Base-by-base conservation (phyloP, 2,888 invertebrate species). In the Alsophila aescularia region DNA sequence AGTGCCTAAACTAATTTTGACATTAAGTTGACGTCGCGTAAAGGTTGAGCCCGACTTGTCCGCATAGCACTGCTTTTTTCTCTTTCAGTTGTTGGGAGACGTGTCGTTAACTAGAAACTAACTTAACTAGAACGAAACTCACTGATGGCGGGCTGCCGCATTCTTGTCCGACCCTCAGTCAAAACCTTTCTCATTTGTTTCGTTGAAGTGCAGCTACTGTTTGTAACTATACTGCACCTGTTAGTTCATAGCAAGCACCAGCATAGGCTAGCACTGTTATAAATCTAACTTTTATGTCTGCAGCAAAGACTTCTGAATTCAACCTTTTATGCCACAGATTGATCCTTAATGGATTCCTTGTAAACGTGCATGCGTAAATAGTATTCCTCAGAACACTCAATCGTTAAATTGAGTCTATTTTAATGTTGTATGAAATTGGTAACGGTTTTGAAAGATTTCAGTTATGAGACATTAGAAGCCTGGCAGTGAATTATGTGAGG, bases 201-300 rank as follows among this genome's bases (percentile, higher is more conserved):
- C 8, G 29, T 34, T n/a, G 12, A 27, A 34, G 13, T 16, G 5
- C 2, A 31, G 32, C 32, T 45, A 47, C 47, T 48, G 44, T 39
- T 24, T 21, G 13, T 21, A n/a, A 42, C 6, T 44, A 8, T 34
- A 43, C 5, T 35, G 18, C 16, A 31, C 29, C 14, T 16, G 27
- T 13, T 34, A 52, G 21, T 50, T 16, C 35, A 35, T 69, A 58
- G 68, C 66, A 56, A 62, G 52, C 48, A 21, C 60, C 58, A 59
- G 62, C 57, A 27, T 58, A 61, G 67, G 63, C 70, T 71, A 69
- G 72, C 62, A 58, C 62, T 34, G 67, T 59, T 58, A 79, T 83
- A 82, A 83, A 83, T 82, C 75, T 67, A 59, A 48, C 41, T 67
- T 83, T 82, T 81, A 83, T 78, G 72, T 62, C 62, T 63, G 50